Evolutionary conservation across 2,797 vertebrate genomes (phyloP), one percentile per base, ranked within the genome.

Genomic region (Synanceia verrucosa): DNA sequence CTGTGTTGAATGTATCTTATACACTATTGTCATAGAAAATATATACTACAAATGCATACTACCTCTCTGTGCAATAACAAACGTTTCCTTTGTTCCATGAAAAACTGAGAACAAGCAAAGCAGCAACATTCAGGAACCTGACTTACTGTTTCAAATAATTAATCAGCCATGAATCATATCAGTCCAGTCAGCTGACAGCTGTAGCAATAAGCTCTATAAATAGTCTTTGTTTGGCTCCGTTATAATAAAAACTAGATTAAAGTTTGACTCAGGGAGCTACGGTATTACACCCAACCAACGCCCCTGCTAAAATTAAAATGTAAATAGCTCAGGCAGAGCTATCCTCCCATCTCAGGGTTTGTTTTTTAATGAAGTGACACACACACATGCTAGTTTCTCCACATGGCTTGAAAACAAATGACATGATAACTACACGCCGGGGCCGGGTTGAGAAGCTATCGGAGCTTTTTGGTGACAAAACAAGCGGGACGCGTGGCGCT

Each of bases 391-490:
- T n/a, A 16, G 56, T 67, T 79, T 66, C 74, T 85, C 65, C 79
- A 83, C 76, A 68, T 46, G 71, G 66, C 79, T 69, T 43, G 66
- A 58, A 81, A 88, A 88, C 86, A 90, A 86, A 87, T 55, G 81
- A 77, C 85, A 82, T 73, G 78, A 88, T 85, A 81, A 82, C 52
- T 9, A 56, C 76, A 58, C 31, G 46, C 21, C 46, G 13, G 50
- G 65, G 58, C 78, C 63, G 13, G 67, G 71, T 64, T 70, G 78
- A 59, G 73, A 8, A 57, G 74, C 78, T 75, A 69, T 67, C 65
- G 21, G 37, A 67, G 89, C 83, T 68, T 89, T 87, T 82, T 31
- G 29, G 72, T 88, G 87, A 73, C 82, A 81, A 90, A 89, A 89
- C 87, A 88, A 84, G 84, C 56, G 28, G 68, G 73, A 81, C 48